Conservation (phyloP, 2,113 vertebrate species). For the Pangasianodon gigas region DNA sequence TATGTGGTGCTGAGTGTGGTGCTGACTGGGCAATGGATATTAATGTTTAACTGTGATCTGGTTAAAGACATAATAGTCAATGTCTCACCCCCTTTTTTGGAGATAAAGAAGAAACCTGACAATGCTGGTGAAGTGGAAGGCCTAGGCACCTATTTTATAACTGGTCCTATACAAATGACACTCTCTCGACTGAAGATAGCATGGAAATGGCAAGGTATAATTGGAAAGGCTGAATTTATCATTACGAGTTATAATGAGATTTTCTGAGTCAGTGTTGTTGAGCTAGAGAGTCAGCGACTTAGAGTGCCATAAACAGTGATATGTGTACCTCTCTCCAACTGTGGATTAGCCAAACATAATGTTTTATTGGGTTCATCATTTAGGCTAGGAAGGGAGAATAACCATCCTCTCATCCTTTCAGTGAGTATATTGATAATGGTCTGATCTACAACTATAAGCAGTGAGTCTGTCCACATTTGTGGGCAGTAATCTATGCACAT, state of each 20-base stretch:
- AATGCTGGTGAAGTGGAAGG: no score
- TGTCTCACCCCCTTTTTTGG: no score
- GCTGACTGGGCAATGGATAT: no score
- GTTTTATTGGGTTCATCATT: slow-evolving; percentile 66
- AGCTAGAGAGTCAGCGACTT: slow-evolving; percentile 59
- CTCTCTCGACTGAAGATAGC: no score
- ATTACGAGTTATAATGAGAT: slow-evolving; percentile 75
- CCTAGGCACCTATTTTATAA: no score
- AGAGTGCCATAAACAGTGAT: slow-evolving; percentile 68
- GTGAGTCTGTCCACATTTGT: no score
- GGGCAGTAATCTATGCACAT: no score
- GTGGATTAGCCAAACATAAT: slow-evolving; percentile 56
- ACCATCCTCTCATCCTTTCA: slow-evolving; percentile 33
- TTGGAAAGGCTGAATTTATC: slow-evolving; percentile 72
- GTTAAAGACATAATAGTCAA: no score
- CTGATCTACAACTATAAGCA: slow-evolving; percentile 48
- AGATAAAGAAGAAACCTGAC: no score
- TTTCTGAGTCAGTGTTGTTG: slow-evolving; percentile 64
- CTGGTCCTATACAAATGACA: no score
- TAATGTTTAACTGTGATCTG: no score
- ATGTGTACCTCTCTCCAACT: slow-evolving; percentile 56
- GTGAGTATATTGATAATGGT: slow-evolving; percentile 52
- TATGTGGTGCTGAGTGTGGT: no score
- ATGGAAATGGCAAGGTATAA: slow-evolving; percentile 62
- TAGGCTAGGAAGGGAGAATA: slow-evolving; percentile 53